Base-by-base conservation (phyloP, 1,140 invertebrate genomes). In the Matsumurasca onukii region DNA sequence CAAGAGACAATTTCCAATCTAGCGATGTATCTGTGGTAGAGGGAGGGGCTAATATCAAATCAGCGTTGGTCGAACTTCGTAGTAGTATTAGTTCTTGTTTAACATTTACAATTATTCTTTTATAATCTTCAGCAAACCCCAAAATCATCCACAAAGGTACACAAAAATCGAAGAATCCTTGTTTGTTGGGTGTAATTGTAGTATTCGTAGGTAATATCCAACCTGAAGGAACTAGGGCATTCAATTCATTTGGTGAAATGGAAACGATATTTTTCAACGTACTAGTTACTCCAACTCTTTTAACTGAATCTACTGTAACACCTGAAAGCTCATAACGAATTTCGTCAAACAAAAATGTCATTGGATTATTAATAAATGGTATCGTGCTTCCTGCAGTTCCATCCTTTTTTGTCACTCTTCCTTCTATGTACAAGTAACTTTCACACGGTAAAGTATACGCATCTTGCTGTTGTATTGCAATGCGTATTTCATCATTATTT, bases 21-120 rank as follows among this genome's bases (percentile, higher is more conserved):
- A 69, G 48, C 3, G 62, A 12, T n/a, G 39, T 12, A 45, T 9
- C 9, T 45, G 39, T 45, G n/a, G 39, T 45, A 12, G 9, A 45
- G 20, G 29, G 51, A 22, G n/a, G 31, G 48, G 24, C 15, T 20
- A 22, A 12, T 25, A 29, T 0, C 34, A 65, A 71, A 45, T 76
- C 74, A 1, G 66, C 24, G 74, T 80, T 75, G 9, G 65, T 74
- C 30, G 73, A 77, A 5, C 75, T 51, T 69, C 78, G 70, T 25
- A 76, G 76, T 29, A 82, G 70, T 73, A 82, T 76, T 22, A 82
- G 65, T 73, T 82, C 79, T 73, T 81, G 80, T n/a, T n/a, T n/a
- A n/a, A n/a, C n/a, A n/a, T n/a, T n/a, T n/a, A n/a, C n/a, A n/a
- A n/a, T n/a, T n/a, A n/a, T n/a, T n/a, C n/a, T n/a, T n/a, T n/a